Evolutionary conservation across 2,797 vertebrate genomes (phyloP).

Genomic region (Lepidocolaptes lacrymiger): DNA sequence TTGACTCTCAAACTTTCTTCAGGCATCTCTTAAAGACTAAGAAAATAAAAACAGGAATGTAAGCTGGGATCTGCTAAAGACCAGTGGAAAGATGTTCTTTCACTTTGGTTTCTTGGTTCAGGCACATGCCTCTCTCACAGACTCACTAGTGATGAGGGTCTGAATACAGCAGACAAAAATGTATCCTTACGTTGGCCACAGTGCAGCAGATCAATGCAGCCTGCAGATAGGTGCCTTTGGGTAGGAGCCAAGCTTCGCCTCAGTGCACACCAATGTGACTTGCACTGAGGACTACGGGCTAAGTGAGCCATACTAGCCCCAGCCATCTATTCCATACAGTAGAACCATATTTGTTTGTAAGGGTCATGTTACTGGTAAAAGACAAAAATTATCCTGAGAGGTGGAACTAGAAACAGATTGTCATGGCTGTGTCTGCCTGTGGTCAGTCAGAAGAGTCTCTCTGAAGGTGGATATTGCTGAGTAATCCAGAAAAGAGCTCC

Average conservation of each 20-base stretch:
- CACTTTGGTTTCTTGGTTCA: background rate
- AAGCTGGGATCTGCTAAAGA: background rate
- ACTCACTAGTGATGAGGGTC: background rate
- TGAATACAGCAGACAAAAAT: background rate
- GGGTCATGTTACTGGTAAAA: background rate
- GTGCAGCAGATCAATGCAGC: background rate
- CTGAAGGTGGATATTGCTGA: background rate
- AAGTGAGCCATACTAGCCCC: background rate
- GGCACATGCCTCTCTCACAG: accelerated
- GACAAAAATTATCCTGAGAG: background rate
- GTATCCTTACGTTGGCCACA: background rate
- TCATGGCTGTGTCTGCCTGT: background rate
- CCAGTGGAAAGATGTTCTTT: background rate
- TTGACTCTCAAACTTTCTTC: background rate
- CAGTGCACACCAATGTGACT: accelerated
- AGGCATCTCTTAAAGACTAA: background rate
- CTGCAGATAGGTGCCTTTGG: background rate
- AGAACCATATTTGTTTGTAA: background rate
- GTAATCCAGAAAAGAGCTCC: background rate
- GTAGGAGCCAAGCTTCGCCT: background rate
- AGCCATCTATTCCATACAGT: background rate
- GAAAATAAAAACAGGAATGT: background rate
- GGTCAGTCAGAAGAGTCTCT: background rate
- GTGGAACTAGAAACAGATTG: background rate
- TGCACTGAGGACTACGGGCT: background rate